These are phyloP conservation scores for Stegastes partitus DNA, from an alignment of 2,113 vertebrate species.

Conservation along the genomic window DNA sequence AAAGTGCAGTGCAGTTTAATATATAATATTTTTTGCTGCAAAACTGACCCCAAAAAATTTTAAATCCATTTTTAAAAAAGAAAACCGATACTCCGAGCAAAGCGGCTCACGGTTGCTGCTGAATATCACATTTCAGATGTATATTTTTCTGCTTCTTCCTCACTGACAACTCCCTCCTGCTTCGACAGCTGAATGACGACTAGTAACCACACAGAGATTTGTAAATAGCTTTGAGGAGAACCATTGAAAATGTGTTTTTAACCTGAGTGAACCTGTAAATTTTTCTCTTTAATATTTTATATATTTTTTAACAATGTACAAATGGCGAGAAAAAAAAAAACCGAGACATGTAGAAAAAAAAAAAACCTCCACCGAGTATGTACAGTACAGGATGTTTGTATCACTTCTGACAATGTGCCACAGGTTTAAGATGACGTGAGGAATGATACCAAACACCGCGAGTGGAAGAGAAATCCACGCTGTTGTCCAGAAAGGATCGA, in stretches of 20 bases:
- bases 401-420: conserved; percentile 51
- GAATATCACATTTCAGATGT: conserved; percentile 11
- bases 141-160: not conserved
- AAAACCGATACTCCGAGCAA: conserved; percentile 5
- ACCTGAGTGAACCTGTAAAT: conserved; percentile 75
- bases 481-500: not conserved
- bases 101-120: not conserved
- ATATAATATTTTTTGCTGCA: not conserved
- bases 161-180: conserved; percentile 25
- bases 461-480: not conserved
- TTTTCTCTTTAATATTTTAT: conserved; percentile 78
- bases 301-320: conserved; percentile 76
- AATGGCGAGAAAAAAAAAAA: conserved; percentile 35
- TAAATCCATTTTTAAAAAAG: not conserved
- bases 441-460: not conserved
- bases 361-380: conserved; percentile 36
- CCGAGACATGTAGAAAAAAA: not conserved
- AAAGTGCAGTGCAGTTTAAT: not conserved
- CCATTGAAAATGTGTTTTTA: conserved; percentile 70
- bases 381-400: conserved; percentile 54
- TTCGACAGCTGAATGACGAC: conserved; percentile 63
- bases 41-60: not conserved
- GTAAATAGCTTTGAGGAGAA: conserved; percentile 77
- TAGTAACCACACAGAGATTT: conserved; percentile 47
- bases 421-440: conserved; percentile 23